phyloP scores from a whole-genome alignment of 1,140 invertebrate species.

The Dysdera silvatica region DNA sequence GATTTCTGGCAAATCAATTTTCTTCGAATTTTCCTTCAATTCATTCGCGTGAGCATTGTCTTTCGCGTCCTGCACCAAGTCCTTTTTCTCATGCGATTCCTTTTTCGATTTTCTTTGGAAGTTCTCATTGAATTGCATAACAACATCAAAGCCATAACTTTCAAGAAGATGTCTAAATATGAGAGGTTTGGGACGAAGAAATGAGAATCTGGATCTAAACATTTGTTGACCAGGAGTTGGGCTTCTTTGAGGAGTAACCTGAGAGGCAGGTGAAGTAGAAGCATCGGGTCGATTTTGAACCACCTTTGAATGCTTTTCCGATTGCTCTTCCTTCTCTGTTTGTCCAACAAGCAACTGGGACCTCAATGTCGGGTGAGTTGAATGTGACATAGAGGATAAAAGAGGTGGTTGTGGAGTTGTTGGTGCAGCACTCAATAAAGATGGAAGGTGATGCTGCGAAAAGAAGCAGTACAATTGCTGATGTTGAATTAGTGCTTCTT shows the following conservation, averaged over 20 bases:
- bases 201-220: conserved; percentile 16
- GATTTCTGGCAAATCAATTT: conserved; percentile 52
- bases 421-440: not conserved
- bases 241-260: conserved; percentile 32
- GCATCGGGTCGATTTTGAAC: conserved; percentile 7
- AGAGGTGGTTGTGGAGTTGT: not conserved
- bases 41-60: conserved; percentile 30
- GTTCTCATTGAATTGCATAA: conserved; percentile 93
- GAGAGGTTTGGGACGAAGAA: conserved; percentile 30
- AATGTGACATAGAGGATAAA: not conserved
- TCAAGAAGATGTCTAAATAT: conserved; percentile 79
- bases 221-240: conserved; percentile 25
- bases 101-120: conserved; percentile 54
- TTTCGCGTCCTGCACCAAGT: conserved; percentile 24
- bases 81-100: conserved; percentile 32
- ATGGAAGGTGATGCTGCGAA: conserved; percentile 50
- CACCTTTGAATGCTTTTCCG: conserved; percentile 18
- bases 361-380: too few relatives aligned
- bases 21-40: conserved; percentile 30
- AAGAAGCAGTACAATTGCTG: conserved; percentile 73
- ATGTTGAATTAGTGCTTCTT: conserved; percentile 71
- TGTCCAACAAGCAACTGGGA: not conserved
- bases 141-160: conserved; percentile 88
- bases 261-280: conserved; percentile 1
- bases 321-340: conserved; percentile 8